Base-by-base conservation (phyloP, 2,113 vertebrate species). In the Spilogale gracilis region DNA sequence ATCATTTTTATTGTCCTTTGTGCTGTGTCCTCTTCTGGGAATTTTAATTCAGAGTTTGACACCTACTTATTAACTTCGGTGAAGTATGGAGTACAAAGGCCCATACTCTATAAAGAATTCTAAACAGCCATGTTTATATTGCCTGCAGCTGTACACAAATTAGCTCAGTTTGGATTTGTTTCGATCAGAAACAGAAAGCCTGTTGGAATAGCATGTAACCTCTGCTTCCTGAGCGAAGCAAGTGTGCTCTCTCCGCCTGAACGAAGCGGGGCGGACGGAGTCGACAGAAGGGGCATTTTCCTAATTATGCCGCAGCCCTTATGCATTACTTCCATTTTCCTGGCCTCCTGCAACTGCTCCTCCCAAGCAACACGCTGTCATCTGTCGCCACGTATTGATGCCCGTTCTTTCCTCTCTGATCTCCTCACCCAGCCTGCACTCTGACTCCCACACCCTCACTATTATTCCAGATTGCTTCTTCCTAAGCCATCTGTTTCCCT, bases 1-100 rank as follows among this genome's bases (percentile, higher is more conserved):
- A 99, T 99, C 98, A 99, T 99, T 99, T 99, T 99, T 99, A 99
- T 99, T 99, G 99, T 99, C 98, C 99, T 99, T 99, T 99, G 99
- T 99, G 98, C 98, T 98, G 98, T 98, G 98, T 99, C 98, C 98
- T 99, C 99, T 99, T 99, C 98, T 98, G 98, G 99, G 99, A 99
- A 99, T 99, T 99, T 99, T 99, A 99, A 99, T 99, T 99, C 99
- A 98, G 98, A 99, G 98, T 99, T 98, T 99, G 99, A 99, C 99
- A 99, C 98, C 98, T 99, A 99, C 99, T 99, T 99, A 99, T 99
- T 99, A 99, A 99, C 99, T 99, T 99, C 96, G 93, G 91, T 99
- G 98, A 99, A 99, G 98, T 98, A 99, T 98, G 98, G 98, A 98
- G 98, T 98, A 98, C 98, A 99, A 98, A 98, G 98, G 96, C 98